Conservation (phyloP, 2,888 invertebrate species). For the Ceriagrion tenellum region DNA sequence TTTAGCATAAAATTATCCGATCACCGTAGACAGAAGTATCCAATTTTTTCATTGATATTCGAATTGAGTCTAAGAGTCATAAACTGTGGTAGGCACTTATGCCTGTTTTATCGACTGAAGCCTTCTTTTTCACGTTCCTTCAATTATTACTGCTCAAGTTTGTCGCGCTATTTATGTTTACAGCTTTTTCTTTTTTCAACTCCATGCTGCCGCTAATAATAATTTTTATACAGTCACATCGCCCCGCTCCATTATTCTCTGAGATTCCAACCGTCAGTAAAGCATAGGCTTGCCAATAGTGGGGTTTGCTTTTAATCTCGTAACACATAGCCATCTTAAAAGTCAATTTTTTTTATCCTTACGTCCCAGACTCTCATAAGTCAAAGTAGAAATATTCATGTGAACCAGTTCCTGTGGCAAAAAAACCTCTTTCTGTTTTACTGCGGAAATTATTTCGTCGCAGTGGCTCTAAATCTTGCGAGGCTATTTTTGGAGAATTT, state of each 20-base stretch:
- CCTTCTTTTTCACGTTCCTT: neutral
- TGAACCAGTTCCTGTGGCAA: neutral
- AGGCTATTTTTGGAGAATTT: constrained; percentile 1
- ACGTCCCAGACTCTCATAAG: neutral
- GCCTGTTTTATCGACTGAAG: neutral
- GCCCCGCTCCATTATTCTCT: neutral
- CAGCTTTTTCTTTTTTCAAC: neutral
- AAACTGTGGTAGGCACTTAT: neutral
- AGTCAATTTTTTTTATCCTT: neutral
- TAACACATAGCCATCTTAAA: neutral
- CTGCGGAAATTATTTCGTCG: neutral
- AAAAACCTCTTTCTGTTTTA: neutral
- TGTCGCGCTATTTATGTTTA: neutral
- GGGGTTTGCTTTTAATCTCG: neutral
- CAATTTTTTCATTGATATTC: neutral
- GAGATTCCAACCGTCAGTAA: neutral
- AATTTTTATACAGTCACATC: neutral
- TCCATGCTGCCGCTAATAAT: neutral
- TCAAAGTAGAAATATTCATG: neutral
- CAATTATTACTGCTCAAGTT: neutral
- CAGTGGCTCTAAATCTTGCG: neutral
- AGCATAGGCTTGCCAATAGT: neutral
- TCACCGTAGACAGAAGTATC: neutral
- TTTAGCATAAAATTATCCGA: neutral
- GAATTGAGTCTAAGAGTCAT: neutral